Percentiles rank a stretch among this genome's conserved stretches.
phyloP scores from a whole-genome alignment of 2,888 invertebrate species.

The Brenthis hecate region DNA sequence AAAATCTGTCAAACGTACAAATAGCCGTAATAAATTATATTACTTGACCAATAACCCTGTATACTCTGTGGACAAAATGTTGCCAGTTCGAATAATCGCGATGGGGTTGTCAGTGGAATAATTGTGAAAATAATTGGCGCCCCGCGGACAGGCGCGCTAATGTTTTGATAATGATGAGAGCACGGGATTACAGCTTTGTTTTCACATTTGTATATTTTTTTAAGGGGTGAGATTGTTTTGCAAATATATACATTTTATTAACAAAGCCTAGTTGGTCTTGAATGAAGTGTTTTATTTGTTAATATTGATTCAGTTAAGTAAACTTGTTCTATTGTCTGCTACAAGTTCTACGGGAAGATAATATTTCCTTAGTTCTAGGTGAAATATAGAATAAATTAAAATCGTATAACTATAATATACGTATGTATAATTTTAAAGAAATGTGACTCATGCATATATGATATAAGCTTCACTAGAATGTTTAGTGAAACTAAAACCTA shows the following conservation, averaged over 20 bases:
- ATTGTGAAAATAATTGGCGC: slow-evolving; percentile 74
- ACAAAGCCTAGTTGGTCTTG: slow-evolving; percentile 22
- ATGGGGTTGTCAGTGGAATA: slow-evolving; percentile 66
- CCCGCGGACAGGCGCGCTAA: slow-evolving; percentile 73
- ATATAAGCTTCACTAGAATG: no score
- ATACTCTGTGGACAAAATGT: slow-evolving; percentile 46
- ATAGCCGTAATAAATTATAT: background rate
- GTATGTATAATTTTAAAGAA: no score
- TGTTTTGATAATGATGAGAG: slow-evolving; percentile 79
- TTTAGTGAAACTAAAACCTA: no score
- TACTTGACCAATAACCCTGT: slow-evolving; percentile 12
- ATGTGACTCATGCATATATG: no score
- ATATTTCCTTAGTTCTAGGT: no score
- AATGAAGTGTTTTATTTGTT: slow-evolving; percentile 14
- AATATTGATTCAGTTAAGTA: slow-evolving; percentile 10
- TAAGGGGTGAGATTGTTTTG: slow-evolving; percentile 52
- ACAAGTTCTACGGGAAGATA: no score
- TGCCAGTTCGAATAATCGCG: slow-evolving; percentile 66
- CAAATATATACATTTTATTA: slow-evolving; percentile 48
- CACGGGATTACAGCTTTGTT: slow-evolving; percentile 67
- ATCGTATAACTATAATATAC: no score
- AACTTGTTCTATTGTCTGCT: background rate
- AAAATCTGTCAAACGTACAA: background rate
- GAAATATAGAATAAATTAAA: no score
- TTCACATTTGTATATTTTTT: slow-evolving; percentile 63